Evolutionary conservation across 2,113 vertebrate species (phyloP).

Genomic region (Grantiella picta): DNA sequence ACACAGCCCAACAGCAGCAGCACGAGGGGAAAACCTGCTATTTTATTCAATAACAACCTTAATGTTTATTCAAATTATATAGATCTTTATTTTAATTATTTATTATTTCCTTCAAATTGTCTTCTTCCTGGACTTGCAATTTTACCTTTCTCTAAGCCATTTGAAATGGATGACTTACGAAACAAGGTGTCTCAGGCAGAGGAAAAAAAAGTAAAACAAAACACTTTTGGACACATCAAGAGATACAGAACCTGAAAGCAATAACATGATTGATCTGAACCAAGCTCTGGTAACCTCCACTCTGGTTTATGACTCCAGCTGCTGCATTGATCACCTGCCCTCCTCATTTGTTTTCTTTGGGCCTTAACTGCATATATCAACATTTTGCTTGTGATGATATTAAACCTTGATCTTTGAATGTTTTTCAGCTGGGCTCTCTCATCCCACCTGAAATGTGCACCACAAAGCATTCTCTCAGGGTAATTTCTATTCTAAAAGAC

Average conservation of each 20-base stretch:
- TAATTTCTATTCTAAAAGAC: background rate
- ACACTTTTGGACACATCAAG: background rate
- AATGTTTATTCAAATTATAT: background rate
- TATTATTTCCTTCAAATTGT: background rate
- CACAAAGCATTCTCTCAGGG: background rate
- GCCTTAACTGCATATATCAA: background rate
- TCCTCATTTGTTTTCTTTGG: background rate
- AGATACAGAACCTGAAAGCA: background rate
- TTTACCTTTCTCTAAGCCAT: background rate
- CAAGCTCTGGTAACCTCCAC: background rate
- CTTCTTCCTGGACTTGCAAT: background rate
- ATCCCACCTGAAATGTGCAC: background rate
- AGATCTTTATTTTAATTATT: background rate
- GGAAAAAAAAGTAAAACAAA: background rate
- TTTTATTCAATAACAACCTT: background rate
- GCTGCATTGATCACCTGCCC: background rate
- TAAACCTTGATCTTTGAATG: background rate
- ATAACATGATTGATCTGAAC: background rate
- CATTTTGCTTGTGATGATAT: background rate
- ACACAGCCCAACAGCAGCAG: background rate
- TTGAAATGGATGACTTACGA: background rate
- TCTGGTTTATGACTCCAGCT: background rate
- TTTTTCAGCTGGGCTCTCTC: background rate
- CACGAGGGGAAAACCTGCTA: background rate
- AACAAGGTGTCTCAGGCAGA: background rate